Evolutionary conservation across 1,140 invertebrate genomes (phyloP), one percentile per base, ranked within the genome.

Genomic region (Cydia strobilella): DNA sequence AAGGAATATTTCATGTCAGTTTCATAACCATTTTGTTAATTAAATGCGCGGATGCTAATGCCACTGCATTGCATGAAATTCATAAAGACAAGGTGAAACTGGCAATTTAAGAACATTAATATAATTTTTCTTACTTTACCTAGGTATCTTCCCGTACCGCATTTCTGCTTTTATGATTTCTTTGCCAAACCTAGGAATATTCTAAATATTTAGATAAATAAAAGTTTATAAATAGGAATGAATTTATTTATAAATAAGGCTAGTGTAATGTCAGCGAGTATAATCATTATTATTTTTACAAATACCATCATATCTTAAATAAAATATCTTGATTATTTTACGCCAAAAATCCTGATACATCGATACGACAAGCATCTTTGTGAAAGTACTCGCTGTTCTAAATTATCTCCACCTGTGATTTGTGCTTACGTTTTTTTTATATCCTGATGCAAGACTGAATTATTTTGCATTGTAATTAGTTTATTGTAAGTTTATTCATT

Each of bases 401-500:
- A 51, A 51, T 51, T 51, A 18, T 51, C 48, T 51, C 5, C 2
- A 51, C 48, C 48, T 51, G 48, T 51, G 48, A 51, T 51, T 51
- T 51, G 48, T 51, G 48, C n/a, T 51, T 51, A 51, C 48, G 48
- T 51, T 48, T 51, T 48, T 48, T 51, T n/a, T n/a, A 45, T 45
- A 15, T 15, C 42, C 42, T 23, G 10, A 23, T 59, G 54, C 54
- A 59, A 59, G 54, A 59, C 54, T 59, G 54, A 59, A 23, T 23
- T 59, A 59, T 59, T 10, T 59, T 59, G 54, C 54, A 59, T 59
- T 59, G 54, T 51, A 45, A 4, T 51, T 51, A 51, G n/a, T 51
- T 51, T 7, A 12, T 51, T 51, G 5, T 51, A 51, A 18, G 48
- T 51, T n/a, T 18, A 7, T 51, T 6, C 1, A 51, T 48, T 48